Evolutionary conservation across 2,888 invertebrate species (phyloP), one percentile per base, ranked within the genome.

Genomic region (Ryuthela nishihirai): DNA sequence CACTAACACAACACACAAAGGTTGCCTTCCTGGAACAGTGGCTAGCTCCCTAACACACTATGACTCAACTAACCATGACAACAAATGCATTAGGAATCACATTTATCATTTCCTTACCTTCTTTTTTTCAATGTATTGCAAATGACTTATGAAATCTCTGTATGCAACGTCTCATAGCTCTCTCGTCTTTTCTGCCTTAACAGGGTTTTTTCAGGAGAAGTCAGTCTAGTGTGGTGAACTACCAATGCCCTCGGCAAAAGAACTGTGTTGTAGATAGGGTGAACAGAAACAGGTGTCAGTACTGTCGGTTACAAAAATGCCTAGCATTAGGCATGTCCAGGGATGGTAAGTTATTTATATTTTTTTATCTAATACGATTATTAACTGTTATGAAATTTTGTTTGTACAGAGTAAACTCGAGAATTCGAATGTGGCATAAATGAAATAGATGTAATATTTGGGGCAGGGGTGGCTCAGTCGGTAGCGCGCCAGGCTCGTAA

Each of bases 221-320:
- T 69, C 98, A 99, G 79, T 89, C 90, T 73, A 74, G 75, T 26
- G 94, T 95, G 73, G 95, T 95, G 76, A 97, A 95, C 82, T 99
- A 99, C 80, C 95, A 97, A 80, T 99, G 99, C 77, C 97, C 98
- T 55, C 83, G 98, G 71, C 94, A 93, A 80, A 98, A 98, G 78
- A 89, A 91, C 77, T 99, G 99, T 79, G 89, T 97, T 70, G 97
- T 99, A 70, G 98, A 99, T 80, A 82, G 98, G 65, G 95, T 97
- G 67, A 98, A 97, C 81, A 81, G 99, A 70, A 99, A 99, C 80
- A 83, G 98, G 70, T 99, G 99, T 78, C 98, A 99, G 81, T 99
- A 93, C 82, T 99, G 98, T 78, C 85, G 98, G 70, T 85, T 99
- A 72, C 95, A 98, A 82, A 99, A 98, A 83, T 99, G 98, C 80